Evolutionary conservation across 2,888 invertebrate species (phyloP).

Genomic region (Drosophila gaucha): DNA sequence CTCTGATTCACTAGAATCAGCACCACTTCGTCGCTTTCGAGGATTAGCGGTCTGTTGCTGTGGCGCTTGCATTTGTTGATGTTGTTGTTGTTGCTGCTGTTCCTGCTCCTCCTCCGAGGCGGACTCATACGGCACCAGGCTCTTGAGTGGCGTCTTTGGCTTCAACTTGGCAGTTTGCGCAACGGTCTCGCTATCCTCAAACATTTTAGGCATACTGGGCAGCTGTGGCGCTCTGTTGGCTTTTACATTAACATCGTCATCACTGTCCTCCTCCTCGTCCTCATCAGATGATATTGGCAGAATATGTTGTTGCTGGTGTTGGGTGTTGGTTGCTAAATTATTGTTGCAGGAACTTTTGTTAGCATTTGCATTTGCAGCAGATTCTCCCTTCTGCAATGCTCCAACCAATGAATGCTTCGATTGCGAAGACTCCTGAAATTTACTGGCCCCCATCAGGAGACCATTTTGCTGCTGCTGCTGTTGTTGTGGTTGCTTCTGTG

Average conservation of each 20-base stretch:
- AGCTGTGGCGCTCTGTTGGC: slow-evolving; percentile 69
- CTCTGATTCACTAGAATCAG: slow-evolving; percentile 61
- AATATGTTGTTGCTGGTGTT: slow-evolving; percentile 58
- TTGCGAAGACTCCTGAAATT: slow-evolving; percentile 75
- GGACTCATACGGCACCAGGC: slow-evolving; percentile 87
- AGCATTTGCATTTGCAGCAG: slow-evolving; percentile 58
- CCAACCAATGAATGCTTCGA: slow-evolving; percentile 73
- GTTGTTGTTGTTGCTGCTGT: slow-evolving; percentile 22
- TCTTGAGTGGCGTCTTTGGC: slow-evolving; percentile 75
- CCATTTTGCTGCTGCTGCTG: slow-evolving; percentile 59
- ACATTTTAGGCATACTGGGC: slow-evolving; percentile 84
- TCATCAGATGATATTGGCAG: slow-evolving; percentile 72
- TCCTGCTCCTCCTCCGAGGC: slow-evolving; percentile 85
- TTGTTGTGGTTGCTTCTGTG: slow-evolving; percentile 38
- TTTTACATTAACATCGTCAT: slow-evolving; percentile 64
- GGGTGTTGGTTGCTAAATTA: slow-evolving; percentile 37
- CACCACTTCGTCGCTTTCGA: slow-evolving; percentile 69
- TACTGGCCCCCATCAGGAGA: slow-evolving; percentile 62
- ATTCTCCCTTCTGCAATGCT: slow-evolving; percentile 72
- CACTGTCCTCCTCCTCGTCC: slow-evolving; percentile 45
- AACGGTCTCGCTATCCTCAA: slow-evolving; percentile 44
- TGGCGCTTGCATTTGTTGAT: slow-evolving; percentile 3
- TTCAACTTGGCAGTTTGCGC: slow-evolving; percentile 57
- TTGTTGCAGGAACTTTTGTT: slow-evolving; percentile 78
- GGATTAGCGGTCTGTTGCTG: slow-evolving; percentile 44